These are phyloP conservation scores for Zaprionus bogoriensis DNA, from an alignment of 2,888 invertebrate species.

Conservation along the genomic window DNA sequence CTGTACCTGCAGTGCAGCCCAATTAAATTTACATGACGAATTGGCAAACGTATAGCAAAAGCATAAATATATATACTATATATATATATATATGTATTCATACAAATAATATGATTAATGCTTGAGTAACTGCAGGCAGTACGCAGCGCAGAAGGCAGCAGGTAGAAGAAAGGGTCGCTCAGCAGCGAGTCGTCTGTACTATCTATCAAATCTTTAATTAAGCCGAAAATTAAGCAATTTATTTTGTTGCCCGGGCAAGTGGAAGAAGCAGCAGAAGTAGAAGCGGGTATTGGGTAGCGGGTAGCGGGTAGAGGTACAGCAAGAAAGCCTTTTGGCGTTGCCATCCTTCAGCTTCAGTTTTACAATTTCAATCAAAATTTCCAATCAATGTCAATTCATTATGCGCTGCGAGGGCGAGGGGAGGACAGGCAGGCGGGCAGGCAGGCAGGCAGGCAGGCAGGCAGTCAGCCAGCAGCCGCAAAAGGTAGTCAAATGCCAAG, in stretches of 20 bases:
- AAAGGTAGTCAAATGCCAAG: slow-evolving; percentile 46
- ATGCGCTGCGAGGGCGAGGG: slow-evolving; percentile 47
- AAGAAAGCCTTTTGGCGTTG: slow-evolving; percentile 35
- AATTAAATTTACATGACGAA: too few species aligned
- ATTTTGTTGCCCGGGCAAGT: slow-evolving; percentile 58
- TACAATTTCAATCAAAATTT: slow-evolving; percentile 81
- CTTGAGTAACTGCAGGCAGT: too few species aligned
- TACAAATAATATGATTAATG: slow-evolving; percentile 50
- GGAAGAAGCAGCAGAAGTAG: not conserved
- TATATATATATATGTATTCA: too few species aligned
- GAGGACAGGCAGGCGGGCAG: slow-evolving; percentile 19
- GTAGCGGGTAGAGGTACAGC: too few species aligned
- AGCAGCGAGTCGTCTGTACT: slow-evolving; percentile 9
- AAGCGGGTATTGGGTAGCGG: too few species aligned
- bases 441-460: not conserved
- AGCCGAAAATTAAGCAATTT: slow-evolving; percentile 78
- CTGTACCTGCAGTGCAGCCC: not conserved
- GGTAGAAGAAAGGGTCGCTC: not conserved
- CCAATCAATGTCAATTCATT: slow-evolving; percentile 83
- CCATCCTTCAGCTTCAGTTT: slow-evolving; percentile 48
- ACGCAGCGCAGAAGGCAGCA: not conserved
- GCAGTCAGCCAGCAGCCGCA: slow-evolving; percentile 27
- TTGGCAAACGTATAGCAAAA: slow-evolving; percentile 20
- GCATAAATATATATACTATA: not conserved
- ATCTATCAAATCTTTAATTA: slow-evolving; percentile 74